Evolutionary conservation across 2,113 vertebrate genomes (phyloP).

Genomic region (Oryzias woworae): DNA sequence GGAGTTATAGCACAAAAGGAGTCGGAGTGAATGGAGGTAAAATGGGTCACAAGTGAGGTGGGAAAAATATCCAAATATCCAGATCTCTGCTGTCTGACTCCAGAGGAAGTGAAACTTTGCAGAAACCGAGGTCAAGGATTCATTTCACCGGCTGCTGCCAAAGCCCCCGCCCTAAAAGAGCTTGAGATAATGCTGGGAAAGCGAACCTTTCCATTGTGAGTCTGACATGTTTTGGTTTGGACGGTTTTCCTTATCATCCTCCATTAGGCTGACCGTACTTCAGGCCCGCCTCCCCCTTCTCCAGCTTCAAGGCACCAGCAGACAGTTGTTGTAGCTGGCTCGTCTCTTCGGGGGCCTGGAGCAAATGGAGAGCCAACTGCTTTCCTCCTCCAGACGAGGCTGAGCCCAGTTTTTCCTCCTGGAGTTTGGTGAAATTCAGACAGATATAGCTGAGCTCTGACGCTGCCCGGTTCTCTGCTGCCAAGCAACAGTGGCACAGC

Average conservation of each 20-base stretch:
- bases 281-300: constrained; percentile 31
- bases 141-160: background rate
- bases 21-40: constrained; percentile 32
- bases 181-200: constrained; percentile 41
- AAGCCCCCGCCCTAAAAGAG: constrained; percentile 8
- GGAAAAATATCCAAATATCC: constrained; percentile 21
- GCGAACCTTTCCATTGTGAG: constrained; percentile 32
- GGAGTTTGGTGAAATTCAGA: constrained; percentile 58
- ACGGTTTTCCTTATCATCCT: constrained; percentile 58
- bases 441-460: constrained; percentile 53
- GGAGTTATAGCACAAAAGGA: constrained; percentile 41
- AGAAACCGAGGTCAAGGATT: constrained; percentile 39
- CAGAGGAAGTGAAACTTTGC: constrained; percentile 43
- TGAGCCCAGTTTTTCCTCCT: constrained; percentile 32
- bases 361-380: constrained; percentile 60
- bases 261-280: constrained; percentile 54
- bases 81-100: constrained; percentile 23
- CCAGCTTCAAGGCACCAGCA: constrained; percentile 42
- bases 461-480: constrained; percentile 19
- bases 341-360: constrained; percentile 53
- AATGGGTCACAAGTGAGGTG: constrained; percentile 48
- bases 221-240: constrained; percentile 44
- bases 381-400: constrained; percentile 53
- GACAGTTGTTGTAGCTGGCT: constrained; percentile 71
- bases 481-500: constrained; percentile 52